Conservation (phyloP, 2,888 invertebrate genomes). For the Ophion costatus region DNA sequence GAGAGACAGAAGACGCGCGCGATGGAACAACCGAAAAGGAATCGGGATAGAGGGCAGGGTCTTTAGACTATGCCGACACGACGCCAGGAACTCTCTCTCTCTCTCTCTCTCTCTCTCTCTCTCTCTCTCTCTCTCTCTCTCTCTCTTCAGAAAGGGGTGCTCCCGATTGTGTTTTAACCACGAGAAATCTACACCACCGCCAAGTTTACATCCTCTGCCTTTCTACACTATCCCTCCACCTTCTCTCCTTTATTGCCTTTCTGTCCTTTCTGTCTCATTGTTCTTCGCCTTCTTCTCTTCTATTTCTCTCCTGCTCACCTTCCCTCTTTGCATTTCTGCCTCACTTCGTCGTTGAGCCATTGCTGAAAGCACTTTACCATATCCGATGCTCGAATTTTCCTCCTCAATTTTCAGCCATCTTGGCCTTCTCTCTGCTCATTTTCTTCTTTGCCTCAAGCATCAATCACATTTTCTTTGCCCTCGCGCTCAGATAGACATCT, state of each 20-base stretch:
- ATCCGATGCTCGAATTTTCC: slow-evolving; percentile 49
- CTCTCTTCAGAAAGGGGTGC: not conserved
- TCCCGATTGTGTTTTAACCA: slow-evolving; percentile 58
- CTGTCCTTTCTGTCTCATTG: not conserved
- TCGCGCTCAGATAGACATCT: slow-evolving; percentile 44
- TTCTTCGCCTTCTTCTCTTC: slow-evolving; percentile 19
- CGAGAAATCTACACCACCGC: slow-evolving; percentile 54
- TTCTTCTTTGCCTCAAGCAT: slow-evolving; percentile 36
- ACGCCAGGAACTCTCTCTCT: slow-evolving; percentile 39
- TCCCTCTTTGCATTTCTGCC: slow-evolving; percentile 34
- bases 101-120: slow-evolving; percentile 16
- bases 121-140: slow-evolving; percentile 29
- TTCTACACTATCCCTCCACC: not conserved
- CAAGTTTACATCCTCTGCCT: slow-evolving; percentile 33
- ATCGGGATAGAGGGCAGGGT: slow-evolving; percentile 61
- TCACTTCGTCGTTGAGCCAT: slow-evolving; percentile 29
- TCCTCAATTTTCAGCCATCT: slow-evolving; percentile 36
- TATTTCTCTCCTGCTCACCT: not conserved
- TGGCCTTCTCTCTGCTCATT: slow-evolving; percentile 26
- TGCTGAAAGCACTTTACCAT: slow-evolving; percentile 48
- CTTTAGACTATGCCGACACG: slow-evolving; percentile 56
- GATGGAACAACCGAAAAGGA: slow-evolving; percentile 48
- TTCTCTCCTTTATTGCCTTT: slow-evolving; percentile 10
- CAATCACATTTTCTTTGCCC: slow-evolving; percentile 62
- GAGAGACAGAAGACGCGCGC: slow-evolving; percentile 19